Conservation (phyloP, 2,797 vertebrate species). For the Poecilia wingei region DNA sequence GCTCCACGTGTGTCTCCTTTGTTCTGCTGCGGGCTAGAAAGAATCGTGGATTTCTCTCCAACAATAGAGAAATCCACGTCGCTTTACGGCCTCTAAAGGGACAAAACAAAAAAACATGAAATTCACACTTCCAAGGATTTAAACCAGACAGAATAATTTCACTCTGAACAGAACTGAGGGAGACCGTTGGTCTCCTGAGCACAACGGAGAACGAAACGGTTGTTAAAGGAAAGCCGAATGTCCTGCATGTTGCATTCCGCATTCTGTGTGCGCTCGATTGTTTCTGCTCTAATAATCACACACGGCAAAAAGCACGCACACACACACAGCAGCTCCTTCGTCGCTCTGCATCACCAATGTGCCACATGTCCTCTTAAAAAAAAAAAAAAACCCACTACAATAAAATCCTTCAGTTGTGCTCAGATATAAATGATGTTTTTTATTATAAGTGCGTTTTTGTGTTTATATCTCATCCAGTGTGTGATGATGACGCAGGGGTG, state of each 20-base stretch:
- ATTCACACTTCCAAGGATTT: slow-evolving; percentile 5
- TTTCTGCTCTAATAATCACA: slow-evolving; percentile 80
- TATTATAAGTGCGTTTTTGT: neutral
- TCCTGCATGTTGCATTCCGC: slow-evolving; percentile 32
- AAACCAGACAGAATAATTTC: neutral
- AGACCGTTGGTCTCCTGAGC: neutral
- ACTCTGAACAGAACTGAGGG: neutral
- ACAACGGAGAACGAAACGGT: slow-evolving; percentile 6
- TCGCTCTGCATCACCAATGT: slow-evolving; percentile 33
- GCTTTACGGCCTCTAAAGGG: neutral
- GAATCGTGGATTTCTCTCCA: slow-evolving; percentile 22
- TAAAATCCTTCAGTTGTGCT: slow-evolving; percentile 1
- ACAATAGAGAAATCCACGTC: slow-evolving; percentile 25
- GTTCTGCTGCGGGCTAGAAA: slow-evolving; percentile 49
- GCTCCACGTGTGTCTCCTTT: slow-evolving; percentile 43
- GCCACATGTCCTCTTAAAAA: slow-evolving; percentile 8
- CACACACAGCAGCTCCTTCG: slow-evolving; percentile 22
- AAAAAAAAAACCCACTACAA: neutral
- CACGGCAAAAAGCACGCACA: slow-evolving; percentile 27
- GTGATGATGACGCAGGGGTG: neutral
- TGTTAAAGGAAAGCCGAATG: slow-evolving; percentile 6
- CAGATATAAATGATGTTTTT: neutral
- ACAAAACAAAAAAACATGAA: slow-evolving; percentile 5
- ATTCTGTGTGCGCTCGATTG: slow-evolving; percentile 65
- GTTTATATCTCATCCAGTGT: neutral